Evolutionary conservation across 2,797 vertebrate species (phyloP).

Genomic region (Cynopterus sphinx): DNA sequence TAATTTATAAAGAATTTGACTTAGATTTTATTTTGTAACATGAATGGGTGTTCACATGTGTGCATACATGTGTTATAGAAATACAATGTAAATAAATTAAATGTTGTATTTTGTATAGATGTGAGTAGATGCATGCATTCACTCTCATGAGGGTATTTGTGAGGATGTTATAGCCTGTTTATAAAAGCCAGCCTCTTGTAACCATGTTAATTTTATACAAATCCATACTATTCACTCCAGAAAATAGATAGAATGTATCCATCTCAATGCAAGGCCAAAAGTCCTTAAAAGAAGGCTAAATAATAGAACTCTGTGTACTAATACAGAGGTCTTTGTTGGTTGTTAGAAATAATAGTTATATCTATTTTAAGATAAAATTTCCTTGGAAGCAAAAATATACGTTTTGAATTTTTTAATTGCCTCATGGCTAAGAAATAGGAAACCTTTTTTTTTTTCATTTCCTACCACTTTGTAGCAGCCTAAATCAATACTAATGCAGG

Average conservation of each 20-base stretch:
- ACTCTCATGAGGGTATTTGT: not conserved
- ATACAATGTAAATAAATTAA: not conserved
- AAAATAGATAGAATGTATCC: not conserved
- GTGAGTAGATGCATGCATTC: not conserved
- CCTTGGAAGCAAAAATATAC: slow-evolving; percentile 58
- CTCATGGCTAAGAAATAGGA: slow-evolving; percentile 67
- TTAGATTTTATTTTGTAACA: not conserved
- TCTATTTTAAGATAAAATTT: slow-evolving; percentile 64
- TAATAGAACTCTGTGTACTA: not conserved
- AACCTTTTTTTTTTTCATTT: slow-evolving; percentile 65
- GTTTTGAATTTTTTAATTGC: slow-evolving; percentile 56
- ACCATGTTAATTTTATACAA: not conserved
- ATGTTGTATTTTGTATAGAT: not conserved
- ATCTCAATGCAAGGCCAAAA: not conserved
- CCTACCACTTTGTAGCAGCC: slow-evolving; percentile 61
- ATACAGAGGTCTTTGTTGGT: slow-evolving; percentile 37
- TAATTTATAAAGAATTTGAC: not conserved
- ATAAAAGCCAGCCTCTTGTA: not conserved
- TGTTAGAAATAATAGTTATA: slow-evolving; percentile 32
- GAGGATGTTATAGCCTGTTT: not conserved
- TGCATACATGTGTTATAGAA: not conserved
- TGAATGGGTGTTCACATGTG: not conserved
- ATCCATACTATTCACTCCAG: not conserved
- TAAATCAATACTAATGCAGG: slow-evolving; percentile 69
- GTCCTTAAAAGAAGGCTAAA: not conserved